Evolutionary conservation across 2,888 invertebrate species (phyloP).

Genomic region (Acleris laterana): DNA sequence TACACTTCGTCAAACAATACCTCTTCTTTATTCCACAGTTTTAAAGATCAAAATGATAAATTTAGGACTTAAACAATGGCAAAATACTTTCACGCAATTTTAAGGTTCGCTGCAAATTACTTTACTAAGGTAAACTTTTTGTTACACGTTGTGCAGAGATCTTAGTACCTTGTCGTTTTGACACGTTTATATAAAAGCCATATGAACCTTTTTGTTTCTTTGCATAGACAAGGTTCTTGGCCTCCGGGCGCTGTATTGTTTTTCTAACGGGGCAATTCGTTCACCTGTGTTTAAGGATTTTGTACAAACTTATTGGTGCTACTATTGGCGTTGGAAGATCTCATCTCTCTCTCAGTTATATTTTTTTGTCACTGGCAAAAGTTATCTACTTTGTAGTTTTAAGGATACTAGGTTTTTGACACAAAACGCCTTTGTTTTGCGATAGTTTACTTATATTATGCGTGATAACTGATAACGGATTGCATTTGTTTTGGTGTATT

Average conservation of each 20-base stretch:
- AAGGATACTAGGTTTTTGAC: constrained; percentile 17
- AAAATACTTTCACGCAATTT: neutral
- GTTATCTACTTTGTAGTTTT: constrained; percentile 3
- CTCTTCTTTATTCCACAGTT: neutral
- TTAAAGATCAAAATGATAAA: constrained; percentile 6
- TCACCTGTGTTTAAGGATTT: constrained; percentile 18
- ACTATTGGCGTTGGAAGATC: too few species aligned
- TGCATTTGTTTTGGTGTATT: constrained; percentile 27
- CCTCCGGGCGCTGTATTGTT: constrained; percentile 19
- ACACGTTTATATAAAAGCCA: neutral
- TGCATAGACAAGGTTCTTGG: neutral
- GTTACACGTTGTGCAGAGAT: constrained; percentile 6
- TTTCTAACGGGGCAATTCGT: constrained; percentile 26
- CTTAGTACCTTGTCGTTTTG: constrained; percentile 12
- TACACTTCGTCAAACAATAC: neutral
- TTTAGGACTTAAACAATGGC: neutral
- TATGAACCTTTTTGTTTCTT: neutral
- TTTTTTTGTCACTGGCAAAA: neutral
- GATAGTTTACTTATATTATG: constrained; percentile 14
- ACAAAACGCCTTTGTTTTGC: constrained; percentile 17
- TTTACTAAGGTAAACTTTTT: constrained; percentile 24
- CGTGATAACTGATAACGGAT: constrained; percentile 33
- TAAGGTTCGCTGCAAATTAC: constrained; percentile 17
- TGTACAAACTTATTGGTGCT: constrained; percentile 7
- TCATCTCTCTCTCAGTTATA: neutral